Conservation (phyloP, 2,888 invertebrate genomes). For the Drosophila macrothrix region DNA sequence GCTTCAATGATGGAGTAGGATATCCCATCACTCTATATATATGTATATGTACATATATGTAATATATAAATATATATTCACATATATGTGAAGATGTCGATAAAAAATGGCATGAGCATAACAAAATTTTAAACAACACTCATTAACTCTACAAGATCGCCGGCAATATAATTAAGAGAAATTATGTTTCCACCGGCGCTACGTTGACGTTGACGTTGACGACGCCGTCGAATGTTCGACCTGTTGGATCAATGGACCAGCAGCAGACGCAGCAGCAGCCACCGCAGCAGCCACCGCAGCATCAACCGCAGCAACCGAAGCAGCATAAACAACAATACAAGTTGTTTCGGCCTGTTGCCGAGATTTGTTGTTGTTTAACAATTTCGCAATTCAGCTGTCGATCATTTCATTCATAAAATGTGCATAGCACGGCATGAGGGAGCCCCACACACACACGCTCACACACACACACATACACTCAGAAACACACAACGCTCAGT, state of each 20-base stretch:
- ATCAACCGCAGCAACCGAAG: conserved; percentile 3
- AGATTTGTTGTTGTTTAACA: conserved; percentile 68
- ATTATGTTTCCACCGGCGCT: conserved; percentile 82
- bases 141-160: conserved; percentile 76
- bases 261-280: conserved; percentile 10
- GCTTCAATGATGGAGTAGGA: conserved; percentile 61
- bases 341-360: conserved; percentile 34
- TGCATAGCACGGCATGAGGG: conserved; percentile 56
- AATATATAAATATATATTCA: conserved; percentile 9
- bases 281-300: conserved; percentile 1
- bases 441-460: conserved; percentile 28
- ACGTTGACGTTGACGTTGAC: conserved; percentile 47
- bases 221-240: conserved; percentile 51
- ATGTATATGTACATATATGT: conserved; percentile 16
- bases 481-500: conserved; percentile 25
- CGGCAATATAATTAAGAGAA: conserved; percentile 82
- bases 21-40: conserved; percentile 50
- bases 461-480: conserved; percentile 16
- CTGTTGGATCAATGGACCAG: conserved; percentile 75
- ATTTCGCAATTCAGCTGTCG: conserved; percentile 83
- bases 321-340: conserved; percentile 21
- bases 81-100: conserved; percentile 11
- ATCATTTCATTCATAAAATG: conserved; percentile 83
- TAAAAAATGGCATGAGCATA: conserved; percentile 68
- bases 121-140: conserved; percentile 76